A percentile compares a stretch with the other conserved stretches of the same genome.
Conservation (phyloP, 2,797 vertebrate genomes). For the Paedocypris micromegethes region DNA sequence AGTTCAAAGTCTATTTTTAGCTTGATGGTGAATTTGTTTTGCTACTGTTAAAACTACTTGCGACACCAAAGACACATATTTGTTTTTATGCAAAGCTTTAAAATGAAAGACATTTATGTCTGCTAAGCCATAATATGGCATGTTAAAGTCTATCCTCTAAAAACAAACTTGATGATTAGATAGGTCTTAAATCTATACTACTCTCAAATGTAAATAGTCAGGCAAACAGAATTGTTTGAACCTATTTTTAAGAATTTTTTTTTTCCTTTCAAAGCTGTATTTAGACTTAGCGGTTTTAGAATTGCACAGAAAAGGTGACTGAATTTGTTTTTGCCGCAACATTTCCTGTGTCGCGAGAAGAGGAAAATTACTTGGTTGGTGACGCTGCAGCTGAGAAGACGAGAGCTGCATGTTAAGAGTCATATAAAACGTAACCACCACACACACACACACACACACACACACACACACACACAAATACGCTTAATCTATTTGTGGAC, state of each 20-base stretch:
- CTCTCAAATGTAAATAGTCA: constrained; percentile 66
- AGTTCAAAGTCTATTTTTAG: constrained; percentile 32
- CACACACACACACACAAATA: constrained; percentile 28
- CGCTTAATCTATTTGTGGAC: constrained; percentile 27
- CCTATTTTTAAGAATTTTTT: constrained; percentile 59
- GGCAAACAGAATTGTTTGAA: constrained; percentile 59
- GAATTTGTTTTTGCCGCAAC: constrained; percentile 72
- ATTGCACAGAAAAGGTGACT: constrained; percentile 77
- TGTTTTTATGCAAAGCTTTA: too few species aligned
- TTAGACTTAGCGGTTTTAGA: constrained; percentile 66
- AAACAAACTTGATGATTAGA: too few species aligned
- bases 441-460: constrained; percentile 29
- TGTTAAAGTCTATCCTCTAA: too few species aligned
- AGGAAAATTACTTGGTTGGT: constrained; percentile 69
- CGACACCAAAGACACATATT: not conserved
- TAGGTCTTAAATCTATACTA: constrained; percentile 56
- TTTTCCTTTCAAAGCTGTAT: constrained; percentile 63
- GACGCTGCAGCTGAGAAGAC: constrained; percentile 62
- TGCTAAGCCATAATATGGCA: too few species aligned
- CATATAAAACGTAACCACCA: constrained; percentile 51
- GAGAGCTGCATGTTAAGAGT: constrained; percentile 61
- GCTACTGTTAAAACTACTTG: not conserved
- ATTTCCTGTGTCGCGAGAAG: constrained; percentile 69
- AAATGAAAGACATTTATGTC: too few species aligned
- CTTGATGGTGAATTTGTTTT: constrained; percentile 27